phyloP scores from a whole-genome alignment of 2,797 vertebrate genomes.

The Mormyrus proboscirostris region DNA sequence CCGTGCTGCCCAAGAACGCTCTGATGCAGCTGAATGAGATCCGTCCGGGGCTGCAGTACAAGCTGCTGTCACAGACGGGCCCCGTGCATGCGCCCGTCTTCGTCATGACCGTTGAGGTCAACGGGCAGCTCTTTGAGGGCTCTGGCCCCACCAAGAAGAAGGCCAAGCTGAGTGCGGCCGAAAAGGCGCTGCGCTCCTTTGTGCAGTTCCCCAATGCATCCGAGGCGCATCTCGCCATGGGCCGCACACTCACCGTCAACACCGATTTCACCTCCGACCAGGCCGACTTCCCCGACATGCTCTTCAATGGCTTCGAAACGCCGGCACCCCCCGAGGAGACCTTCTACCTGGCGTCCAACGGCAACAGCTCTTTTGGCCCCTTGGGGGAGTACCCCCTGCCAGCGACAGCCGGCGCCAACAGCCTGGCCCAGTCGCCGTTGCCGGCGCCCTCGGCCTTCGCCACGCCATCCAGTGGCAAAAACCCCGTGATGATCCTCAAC shows the following conservation, averaged over 20 bases:
- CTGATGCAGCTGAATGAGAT: slow-evolving; percentile 97
- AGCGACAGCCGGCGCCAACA: slow-evolving; percentile 57
- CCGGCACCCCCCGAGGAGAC: slow-evolving; percentile 69
- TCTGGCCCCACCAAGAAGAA: slow-evolving; percentile 96
- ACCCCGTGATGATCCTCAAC: slow-evolving; percentile 96
- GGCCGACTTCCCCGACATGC: slow-evolving; percentile 89
- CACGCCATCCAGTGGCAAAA: slow-evolving; percentile 80
- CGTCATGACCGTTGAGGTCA: slow-evolving; percentile 94
- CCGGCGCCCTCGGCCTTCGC: slow-evolving; percentile 70
- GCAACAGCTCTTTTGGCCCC: slow-evolving; percentile 75
- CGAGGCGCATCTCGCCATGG: slow-evolving; percentile 94
- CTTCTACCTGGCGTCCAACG: slow-evolving; percentile 82
- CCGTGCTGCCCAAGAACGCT: slow-evolving; percentile 90
- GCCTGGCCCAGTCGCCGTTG: slow-evolving; percentile 74
- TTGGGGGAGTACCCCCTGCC: slow-evolving; percentile 74
- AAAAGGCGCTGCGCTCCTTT: slow-evolving; percentile 89
- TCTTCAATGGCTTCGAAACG: slow-evolving; percentile 94
- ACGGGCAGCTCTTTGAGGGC: slow-evolving; percentile 91
- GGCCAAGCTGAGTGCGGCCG: slow-evolving; percentile 88
- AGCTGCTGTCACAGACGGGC: slow-evolving; percentile 86
- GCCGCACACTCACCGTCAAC: slow-evolving; percentile 81
- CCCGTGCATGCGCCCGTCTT: slow-evolving; percentile 92
- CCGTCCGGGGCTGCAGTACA: slow-evolving; percentile 90
- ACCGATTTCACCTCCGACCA: slow-evolving; percentile 96
- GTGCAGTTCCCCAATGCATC: slow-evolving; percentile 97